These are phyloP conservation scores for Pontoporia blainvillei DNA, from an alignment of 2,113 vertebrate species.

Conservation along the genomic window DNA sequence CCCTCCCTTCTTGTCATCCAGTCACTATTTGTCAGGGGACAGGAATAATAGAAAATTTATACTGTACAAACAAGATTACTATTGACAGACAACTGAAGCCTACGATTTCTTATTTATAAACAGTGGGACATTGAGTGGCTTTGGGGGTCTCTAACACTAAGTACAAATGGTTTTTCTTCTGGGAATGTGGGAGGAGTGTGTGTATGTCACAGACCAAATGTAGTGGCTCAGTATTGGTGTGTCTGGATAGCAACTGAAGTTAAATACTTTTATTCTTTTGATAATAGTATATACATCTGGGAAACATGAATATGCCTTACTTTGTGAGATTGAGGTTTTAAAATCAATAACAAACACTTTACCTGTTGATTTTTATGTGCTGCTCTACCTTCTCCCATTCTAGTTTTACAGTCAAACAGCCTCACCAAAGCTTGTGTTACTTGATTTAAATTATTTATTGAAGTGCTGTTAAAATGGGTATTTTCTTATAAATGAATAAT, in stretches of 20 bases:
- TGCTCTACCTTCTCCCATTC: neutral
- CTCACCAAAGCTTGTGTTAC: neutral
- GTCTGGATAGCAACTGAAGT: neutral
- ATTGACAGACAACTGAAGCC: slow-evolving; percentile 37
- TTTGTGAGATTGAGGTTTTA: neutral
- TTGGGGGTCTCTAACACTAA: neutral
- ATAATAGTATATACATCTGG: neutral
- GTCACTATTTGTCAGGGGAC: neutral
- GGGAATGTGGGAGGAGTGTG: neutral
- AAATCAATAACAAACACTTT: neutral
- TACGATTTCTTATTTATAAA: neutral
- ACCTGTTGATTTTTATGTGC: neutral
- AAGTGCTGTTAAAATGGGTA: neutral
- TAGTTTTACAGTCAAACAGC: neutral
- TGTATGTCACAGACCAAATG: neutral
- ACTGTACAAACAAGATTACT: slow-evolving; percentile 37
- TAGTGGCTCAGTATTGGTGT: neutral
- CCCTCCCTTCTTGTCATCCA: neutral
- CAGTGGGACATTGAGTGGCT: neutral
- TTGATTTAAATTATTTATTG: neutral
- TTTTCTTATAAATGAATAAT: slow-evolving; percentile 4
- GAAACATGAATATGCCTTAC: neutral
- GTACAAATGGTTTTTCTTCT: slow-evolving; percentile 16
- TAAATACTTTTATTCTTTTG: neutral
- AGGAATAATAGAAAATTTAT: neutral